phyloP scores from a whole-genome alignment of 2,113 vertebrate species.

The Gymnorhina tibicen region DNA sequence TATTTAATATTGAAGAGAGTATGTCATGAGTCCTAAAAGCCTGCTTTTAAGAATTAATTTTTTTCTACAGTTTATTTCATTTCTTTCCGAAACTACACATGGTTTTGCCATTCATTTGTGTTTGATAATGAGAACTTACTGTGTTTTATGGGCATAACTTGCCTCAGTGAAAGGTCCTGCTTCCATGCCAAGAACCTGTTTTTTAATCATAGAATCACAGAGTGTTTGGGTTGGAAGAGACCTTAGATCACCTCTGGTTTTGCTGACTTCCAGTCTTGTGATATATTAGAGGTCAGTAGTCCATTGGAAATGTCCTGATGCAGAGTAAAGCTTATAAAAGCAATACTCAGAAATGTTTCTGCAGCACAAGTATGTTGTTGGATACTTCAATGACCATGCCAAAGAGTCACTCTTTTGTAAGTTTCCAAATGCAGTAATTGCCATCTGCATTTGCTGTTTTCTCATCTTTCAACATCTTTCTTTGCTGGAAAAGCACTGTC shows the following conservation, averaged over 20 bases:
- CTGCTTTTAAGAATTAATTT: not conserved
- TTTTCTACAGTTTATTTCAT: not conserved
- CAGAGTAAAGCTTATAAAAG: not conserved
- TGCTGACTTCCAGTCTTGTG: not conserved
- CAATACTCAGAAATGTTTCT: not conserved
- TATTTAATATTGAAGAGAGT: not conserved
- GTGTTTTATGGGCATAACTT: not conserved
- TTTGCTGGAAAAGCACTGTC: not conserved
- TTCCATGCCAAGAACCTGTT: not conserved
- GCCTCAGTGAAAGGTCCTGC: not conserved
- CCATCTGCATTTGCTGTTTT: not conserved
- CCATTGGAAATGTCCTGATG: not conserved
- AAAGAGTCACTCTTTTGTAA: not conserved
- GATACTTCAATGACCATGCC: not conserved
- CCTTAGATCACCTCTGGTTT: not conserved
- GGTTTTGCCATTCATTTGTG: not conserved
- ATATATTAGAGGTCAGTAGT: not conserved
- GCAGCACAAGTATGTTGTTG: not conserved
- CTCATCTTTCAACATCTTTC: not conserved
- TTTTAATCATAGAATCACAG: not conserved
- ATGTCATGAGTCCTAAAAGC: not conserved
- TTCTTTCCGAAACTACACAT: not conserved
- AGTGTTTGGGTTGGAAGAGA: not conserved
- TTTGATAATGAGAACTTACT: not conserved
- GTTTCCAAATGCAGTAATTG: not conserved